Evolutionary conservation across 2,113 vertebrate species (phyloP).

Genomic region (Rhagologus leucostigma): DNA sequence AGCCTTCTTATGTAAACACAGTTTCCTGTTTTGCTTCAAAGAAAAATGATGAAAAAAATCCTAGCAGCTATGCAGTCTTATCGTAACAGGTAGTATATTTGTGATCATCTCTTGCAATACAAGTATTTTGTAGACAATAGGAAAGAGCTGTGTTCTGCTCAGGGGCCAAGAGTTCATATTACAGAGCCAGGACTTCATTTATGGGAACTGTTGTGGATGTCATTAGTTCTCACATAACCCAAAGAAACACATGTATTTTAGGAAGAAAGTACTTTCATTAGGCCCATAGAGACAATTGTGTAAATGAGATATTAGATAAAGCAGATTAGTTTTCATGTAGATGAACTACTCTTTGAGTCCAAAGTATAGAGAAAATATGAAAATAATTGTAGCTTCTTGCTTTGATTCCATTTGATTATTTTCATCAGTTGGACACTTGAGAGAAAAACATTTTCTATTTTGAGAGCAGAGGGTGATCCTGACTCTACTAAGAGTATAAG

Average conservation of each 20-base stretch:
- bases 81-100: neutral
- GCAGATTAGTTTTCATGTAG: neutral
- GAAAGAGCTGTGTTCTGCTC: neutral
- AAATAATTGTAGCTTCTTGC: neutral
- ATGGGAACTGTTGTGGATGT: neutral
- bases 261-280: neutral
- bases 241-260: neutral
- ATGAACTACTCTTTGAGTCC: neutral
- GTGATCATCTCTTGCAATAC: neutral
- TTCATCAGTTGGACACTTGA: neutral
- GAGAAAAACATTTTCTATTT: neutral
- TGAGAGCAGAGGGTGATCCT: neutral
- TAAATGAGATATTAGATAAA: neutral
- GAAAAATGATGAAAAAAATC: slow-evolving; percentile 19
- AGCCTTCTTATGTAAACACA: slow-evolving; percentile 28
- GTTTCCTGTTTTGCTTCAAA: slow-evolving; percentile 58
- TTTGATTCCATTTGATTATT: neutral
- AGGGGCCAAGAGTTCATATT: neutral
- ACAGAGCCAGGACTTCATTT: neutral
- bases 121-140: neutral
- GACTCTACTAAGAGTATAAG: neutral
- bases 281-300: neutral
- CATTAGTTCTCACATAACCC: neutral
- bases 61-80: neutral
- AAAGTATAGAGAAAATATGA: neutral